phyloP scores from a whole-genome alignment of 2,888 invertebrate genomes.

The Tuberolachnus salignus region DNA sequence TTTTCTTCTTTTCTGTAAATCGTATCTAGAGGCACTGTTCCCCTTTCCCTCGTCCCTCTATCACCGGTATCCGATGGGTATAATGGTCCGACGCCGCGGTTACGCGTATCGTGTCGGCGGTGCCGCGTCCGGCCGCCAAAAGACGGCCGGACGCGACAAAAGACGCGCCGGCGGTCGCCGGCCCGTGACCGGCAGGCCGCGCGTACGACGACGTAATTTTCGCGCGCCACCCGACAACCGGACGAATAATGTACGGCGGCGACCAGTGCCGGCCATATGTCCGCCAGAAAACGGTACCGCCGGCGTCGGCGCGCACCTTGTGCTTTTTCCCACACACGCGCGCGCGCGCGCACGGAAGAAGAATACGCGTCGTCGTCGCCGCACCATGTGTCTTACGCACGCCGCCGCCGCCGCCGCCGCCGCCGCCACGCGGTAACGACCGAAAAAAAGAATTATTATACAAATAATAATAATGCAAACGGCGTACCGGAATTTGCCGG shows the following conservation, averaged over 20 bases:
- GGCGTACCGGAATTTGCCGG: conserved; percentile 49
- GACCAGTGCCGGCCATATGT: not conserved
- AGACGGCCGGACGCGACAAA: not conserved
- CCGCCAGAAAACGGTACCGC: not conserved
- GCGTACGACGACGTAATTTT: not conserved
- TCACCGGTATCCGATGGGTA: too few species aligned
- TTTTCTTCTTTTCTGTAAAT: not conserved
- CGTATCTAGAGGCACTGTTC: too few species aligned
- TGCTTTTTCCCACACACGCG: conserved; percentile 18
- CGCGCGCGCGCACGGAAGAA: not conserved
- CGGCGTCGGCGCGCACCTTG: conserved; percentile 12
- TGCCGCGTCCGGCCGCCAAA: not conserved
- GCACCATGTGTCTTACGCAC: not conserved
- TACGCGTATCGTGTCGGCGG: too few species aligned
- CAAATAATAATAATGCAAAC: not conserved
- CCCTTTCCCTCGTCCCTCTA: too few species aligned
- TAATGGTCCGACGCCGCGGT: too few species aligned
- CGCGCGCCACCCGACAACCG: too few species aligned
- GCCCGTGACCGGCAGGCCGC: not conserved
- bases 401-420: not conserved
- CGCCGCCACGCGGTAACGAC: conserved; percentile 28
- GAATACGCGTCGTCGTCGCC: too few species aligned
- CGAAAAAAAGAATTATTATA: conserved; percentile 3
- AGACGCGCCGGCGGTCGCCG: not conserved
- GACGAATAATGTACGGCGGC: too few species aligned